phyloP scores from a whole-genome alignment of 2,888 invertebrate species.

The Ormyrus labotus region DNA sequence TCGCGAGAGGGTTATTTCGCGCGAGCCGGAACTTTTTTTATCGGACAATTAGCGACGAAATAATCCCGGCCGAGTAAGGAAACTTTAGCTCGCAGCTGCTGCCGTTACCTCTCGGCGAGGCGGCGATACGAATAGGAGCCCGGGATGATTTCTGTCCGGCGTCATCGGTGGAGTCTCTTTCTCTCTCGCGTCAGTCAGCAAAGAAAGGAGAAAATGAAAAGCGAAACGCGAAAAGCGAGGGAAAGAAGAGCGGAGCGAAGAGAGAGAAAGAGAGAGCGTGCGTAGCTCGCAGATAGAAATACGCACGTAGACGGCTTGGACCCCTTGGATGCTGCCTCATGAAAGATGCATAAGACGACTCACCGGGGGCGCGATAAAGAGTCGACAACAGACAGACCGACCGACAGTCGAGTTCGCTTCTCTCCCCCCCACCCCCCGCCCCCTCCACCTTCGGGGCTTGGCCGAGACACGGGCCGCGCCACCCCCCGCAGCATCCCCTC shows the following conservation, averaged over 20 bases:
- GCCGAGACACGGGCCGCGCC: too few species aligned
- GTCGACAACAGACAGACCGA: slow-evolving; percentile 76
- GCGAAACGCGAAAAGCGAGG: slow-evolving; percentile 27
- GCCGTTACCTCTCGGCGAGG: too few species aligned
- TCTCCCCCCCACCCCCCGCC: background rate
- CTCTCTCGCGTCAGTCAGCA: background rate
- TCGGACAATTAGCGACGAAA: too few species aligned
- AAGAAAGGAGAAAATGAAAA: slow-evolving; percentile 53
- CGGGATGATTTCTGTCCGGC: too few species aligned
- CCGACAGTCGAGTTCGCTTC: slow-evolving; percentile 68
- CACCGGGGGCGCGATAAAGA: slow-evolving; percentile 76
- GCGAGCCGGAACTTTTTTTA: background rate
- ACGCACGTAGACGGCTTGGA: slow-evolving; percentile 58
- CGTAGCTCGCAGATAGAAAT: slow-evolving; percentile 22
- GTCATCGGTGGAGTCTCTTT: too few species aligned
- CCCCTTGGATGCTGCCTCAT: slow-evolving; percentile 75
- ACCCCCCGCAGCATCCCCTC: slow-evolving; percentile 62
- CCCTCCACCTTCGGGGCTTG: background rate
- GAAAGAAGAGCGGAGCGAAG: background rate
- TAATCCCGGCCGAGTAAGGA: too few species aligned
- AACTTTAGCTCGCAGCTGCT: too few species aligned
- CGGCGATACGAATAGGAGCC: too few species aligned
- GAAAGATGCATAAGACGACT: slow-evolving; percentile 77
- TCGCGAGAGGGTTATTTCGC: background rate
- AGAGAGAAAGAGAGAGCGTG: background rate